phyloP scores from a whole-genome alignment of 2,113 vertebrate species.

The Pan paniscus region DNA sequence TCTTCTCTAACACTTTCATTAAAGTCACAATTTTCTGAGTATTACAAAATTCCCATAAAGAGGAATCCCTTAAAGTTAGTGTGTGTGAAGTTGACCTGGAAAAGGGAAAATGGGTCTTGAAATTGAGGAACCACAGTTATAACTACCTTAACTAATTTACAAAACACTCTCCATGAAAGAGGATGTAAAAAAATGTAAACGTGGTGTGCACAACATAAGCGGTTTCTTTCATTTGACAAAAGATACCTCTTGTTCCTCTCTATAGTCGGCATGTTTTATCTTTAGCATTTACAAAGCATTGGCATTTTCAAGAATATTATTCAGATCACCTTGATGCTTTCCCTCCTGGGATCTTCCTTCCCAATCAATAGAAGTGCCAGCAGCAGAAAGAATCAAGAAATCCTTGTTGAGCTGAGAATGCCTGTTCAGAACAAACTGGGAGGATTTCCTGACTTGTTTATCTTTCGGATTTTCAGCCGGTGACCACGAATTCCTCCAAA shows the following conservation, averaged over 20 bases:
- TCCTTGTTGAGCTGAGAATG: not conserved
- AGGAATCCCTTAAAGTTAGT: slow-evolving; percentile 20
- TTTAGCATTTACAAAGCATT: not conserved
- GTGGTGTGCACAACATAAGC: not conserved
- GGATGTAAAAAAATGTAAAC: slow-evolving; percentile 38
- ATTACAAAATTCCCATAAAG: slow-evolving; percentile 11
- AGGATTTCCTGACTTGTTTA: not conserved
- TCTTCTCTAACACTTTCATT: slow-evolving; percentile 8
- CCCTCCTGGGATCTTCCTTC: not conserved
- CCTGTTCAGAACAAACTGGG: not conserved
- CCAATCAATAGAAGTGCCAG: not conserved
- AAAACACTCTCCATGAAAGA: slow-evolving; percentile 40
- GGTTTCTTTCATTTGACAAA: slow-evolving; percentile 34
- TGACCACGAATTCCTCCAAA: not conserved
- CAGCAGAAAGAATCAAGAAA: not conserved
- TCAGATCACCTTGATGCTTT: not conserved
- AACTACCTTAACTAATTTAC: slow-evolving; percentile 32
- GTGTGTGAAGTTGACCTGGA: not conserved
- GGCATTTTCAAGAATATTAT: not conserved
- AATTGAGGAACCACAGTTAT: slow-evolving; percentile 60
- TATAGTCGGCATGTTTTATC: not conserved
- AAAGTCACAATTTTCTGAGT: slow-evolving; percentile 12
- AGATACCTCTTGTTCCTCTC: not conserved
- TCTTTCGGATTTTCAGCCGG: not conserved
- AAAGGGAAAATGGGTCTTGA: slow-evolving; percentile 59